Evolutionary conservation across 30 jellyfish, hydroid and myxozoan genomes (phyloP), one percentile per base, ranked within the genome.

Genomic region (Morbakka virulenta): DNA sequence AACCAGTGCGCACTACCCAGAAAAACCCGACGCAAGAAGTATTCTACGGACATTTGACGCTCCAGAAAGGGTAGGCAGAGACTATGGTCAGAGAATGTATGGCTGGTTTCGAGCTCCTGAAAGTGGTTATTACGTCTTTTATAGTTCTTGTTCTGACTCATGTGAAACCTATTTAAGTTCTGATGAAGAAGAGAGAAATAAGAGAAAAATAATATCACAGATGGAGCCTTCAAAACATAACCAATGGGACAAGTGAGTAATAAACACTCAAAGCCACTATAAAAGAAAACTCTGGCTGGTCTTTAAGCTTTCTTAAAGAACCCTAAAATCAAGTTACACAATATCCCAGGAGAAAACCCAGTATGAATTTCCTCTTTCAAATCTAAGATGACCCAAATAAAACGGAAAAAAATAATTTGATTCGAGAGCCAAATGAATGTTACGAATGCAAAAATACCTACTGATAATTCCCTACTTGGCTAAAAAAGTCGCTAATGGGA

Each of bases 21-120:
- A 85, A 35, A 84, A 84, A 33, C 98, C 98, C n/a, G 98, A 91
- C 50, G 94, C 78, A 21, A 57, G 87, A 67, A 81, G 95, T 32
- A 88, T 91, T 32, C 76, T 91, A 57, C 84, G 82, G 4, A 52
- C 93, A n/a, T 84, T 91, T 52, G 98, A 91, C 62, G 96, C 96
- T 1, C 98, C 98, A 2, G 86, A 91, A 62, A 64, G 90, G 30
- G 62, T 87, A 4, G 96, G 96, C 0, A 52, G 34, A 62, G 97
- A 89, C 63, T 91, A 78, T 81, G 98, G 98, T 1, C 98, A 91
- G 69, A 74, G 96, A 4, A 52, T 91, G 63, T 91, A 71, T 50
- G 98, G 98, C 34, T 91, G 98, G 98, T 83, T 91, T 76, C 80
- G 66, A 28, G 98, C 98, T 3, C 98, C 98, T 30, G 96, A 91